Evolutionary conservation across 2,888 invertebrate species (phyloP), one percentile per base, ranked within the genome.

Genomic region (Conchocele bisecta): DNA sequence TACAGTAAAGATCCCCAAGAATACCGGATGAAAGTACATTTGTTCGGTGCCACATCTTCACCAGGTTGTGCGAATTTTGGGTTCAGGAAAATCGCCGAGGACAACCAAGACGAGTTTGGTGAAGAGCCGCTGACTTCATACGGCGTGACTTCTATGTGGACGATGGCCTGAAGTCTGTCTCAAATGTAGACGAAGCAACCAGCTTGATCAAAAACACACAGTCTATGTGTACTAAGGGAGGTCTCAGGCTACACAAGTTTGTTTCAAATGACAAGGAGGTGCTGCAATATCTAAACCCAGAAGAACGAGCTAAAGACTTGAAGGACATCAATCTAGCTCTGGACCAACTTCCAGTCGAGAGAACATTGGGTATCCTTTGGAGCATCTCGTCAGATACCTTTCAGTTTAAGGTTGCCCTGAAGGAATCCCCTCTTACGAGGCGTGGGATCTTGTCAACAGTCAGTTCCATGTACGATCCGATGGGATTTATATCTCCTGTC

Each of bases 281-380:
- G 15, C 26, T 72, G 13, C 33, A 39, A n/a, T 9, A 39, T 15
- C 20, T 78, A 17, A 46, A 70, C 7, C 24, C 29, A n/a, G 58
- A 54, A 24, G 75, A 75, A 20, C 22, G 58, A 24, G 68, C 67
- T 11, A 41, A 53, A n/a, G 60, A 29, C 13, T 20, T 46, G 6
- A 26, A 60, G 35, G 39, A 29, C 11, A 11, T 44, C 20, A 31
- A 51, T 29, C 26, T 58, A 7, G 9, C 9, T n/a, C 6, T 33
- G 4, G 61, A 65, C 17, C 26, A 37, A 15, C 41, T 56, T 2
- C 64, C 69, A n/a, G 22, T 53, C 13, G 68, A 66, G 24, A 65
- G 76, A 39, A 59, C 75, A 1, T 57, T 82, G n/a, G 80, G 82
- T 20, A 46, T 83, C 5, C 26, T 24, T 0, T 82, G 82, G 82